Conservation (phyloP, 2,888 invertebrate genomes). For the Eupithecia inturbata region DNA sequence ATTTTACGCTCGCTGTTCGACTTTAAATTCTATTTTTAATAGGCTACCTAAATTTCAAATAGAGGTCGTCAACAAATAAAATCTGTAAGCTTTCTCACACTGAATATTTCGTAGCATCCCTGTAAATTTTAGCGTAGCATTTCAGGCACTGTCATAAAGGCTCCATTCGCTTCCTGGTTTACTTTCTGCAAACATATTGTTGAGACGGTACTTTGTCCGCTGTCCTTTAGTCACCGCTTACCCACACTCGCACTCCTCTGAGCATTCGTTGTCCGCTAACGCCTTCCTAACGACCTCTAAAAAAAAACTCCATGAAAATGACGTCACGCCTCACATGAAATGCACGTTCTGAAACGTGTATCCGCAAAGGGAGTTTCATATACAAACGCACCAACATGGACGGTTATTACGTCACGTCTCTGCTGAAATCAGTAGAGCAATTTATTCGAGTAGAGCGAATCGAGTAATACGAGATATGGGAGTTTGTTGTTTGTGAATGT, state of each 20-base stretch:
- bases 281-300: not conserved
- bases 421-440: not conserved
- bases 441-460: not conserved
- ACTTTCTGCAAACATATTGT: not conserved
- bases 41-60: not conserved
- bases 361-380: not conserved
- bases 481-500: no score
- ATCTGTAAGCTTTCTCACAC: not conserved
- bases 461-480: no score
- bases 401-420: not conserved
- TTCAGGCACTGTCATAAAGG: not conserved
- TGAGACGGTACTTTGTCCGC: not conserved
- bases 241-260: not conserved
- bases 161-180: not conserved
- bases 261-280: conserved; percentile 1
- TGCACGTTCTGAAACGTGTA: not conserved
- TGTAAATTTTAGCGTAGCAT: not conserved
- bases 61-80: not conserved
- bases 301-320: not conserved
- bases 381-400: not conserved
- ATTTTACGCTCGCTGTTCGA: no score
- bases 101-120: not conserved
- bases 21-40: no score
- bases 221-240: not conserved
- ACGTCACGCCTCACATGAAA: not conserved